Evolutionary conservation across 2,113 vertebrate genomes (phyloP), one percentile per base, ranked within the genome.

Genomic region (Periophthalmodon schlosseri): DNA sequence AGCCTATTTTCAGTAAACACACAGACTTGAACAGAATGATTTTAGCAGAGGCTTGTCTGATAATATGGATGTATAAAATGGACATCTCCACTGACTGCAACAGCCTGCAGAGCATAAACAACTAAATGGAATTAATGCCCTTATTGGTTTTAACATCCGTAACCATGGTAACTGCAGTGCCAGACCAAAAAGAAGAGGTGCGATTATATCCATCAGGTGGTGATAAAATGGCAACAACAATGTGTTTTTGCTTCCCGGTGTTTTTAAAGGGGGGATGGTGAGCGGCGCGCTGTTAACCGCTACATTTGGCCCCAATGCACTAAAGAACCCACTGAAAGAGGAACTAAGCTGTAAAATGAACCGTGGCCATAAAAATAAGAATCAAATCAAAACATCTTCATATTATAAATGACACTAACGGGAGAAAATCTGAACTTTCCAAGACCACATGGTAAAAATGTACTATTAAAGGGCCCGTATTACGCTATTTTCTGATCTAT

Each of bases 41-140:
- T 44, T 65, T 12, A 18, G 9, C 8, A 36, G 18, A 12, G 46
- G 69, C 39, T 28, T 66, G 11, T 3, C 2, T 24, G 3, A 56
- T 10, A 52, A 56, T 46, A 20, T 24, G 58, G 12, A 6, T 34
- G 60, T 49, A 56, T 12, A 20, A 83, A 78, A 83, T 21, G 63
- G 68, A 80, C 76, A 80, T 65, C 23, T 81, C 69, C 33, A 80
- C 57, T 54, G 64, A 68, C 64, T 50, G 64, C 56, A 65, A 68
- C 24, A 74, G 33, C 28, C 21, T 34, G 10, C 50, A 33, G 56
- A 80, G 63, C 34, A 69, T 39, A 56, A 74, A 75, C 68, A 75
- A 28, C 57, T 50, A 60, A 77, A 79, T 60, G 34, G n/a, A 75
- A 70, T 64, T n/a, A 58, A 71, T 69, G 69, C 23, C 24, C 20